These are phyloP conservation scores for Hydropotes inermis DNA, from an alignment of 2,113 vertebrate genomes.

Conservation along the genomic window DNA sequence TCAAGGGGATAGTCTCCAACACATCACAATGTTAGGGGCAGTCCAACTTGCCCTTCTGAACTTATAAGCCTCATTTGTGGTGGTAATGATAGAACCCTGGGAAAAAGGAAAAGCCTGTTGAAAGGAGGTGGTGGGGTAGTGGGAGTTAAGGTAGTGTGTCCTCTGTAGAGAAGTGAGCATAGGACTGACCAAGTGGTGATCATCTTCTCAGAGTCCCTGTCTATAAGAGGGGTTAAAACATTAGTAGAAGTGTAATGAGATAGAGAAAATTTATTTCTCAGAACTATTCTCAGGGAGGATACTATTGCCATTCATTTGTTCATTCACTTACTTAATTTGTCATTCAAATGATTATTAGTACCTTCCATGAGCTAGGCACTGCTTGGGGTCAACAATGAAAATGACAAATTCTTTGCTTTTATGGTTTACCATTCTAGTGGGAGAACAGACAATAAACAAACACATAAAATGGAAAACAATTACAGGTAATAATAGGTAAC, in stretches of 20 bases:
- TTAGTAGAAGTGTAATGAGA: background rate
- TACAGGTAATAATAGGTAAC: background rate
- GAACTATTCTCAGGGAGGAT: background rate
- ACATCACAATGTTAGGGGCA: background rate
- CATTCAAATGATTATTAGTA: background rate
- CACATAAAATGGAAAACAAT: background rate
- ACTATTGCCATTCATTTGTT: background rate
- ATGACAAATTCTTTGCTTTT: slow-evolving; percentile 13
- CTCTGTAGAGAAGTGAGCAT: background rate
- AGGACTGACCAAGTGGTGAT: background rate
- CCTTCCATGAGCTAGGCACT: background rate
- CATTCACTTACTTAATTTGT: background rate
- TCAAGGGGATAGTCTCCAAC: background rate
- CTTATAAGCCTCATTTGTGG: background rate
- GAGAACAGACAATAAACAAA: background rate
- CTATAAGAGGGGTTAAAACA: background rate
- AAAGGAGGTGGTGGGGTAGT: background rate
- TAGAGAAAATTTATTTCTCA: background rate
- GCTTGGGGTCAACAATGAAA: background rate
- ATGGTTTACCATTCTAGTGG: background rate
- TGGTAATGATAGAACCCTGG: background rate
- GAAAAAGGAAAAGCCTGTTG: background rate
- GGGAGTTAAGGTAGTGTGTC: background rate
- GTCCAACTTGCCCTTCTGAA: background rate
- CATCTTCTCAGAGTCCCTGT: background rate